A percentile compares a stretch with the other conserved stretches of the same genome.
Conservation (phyloP, 2,113 vertebrate species). For the Mus spicilegus region DNA sequence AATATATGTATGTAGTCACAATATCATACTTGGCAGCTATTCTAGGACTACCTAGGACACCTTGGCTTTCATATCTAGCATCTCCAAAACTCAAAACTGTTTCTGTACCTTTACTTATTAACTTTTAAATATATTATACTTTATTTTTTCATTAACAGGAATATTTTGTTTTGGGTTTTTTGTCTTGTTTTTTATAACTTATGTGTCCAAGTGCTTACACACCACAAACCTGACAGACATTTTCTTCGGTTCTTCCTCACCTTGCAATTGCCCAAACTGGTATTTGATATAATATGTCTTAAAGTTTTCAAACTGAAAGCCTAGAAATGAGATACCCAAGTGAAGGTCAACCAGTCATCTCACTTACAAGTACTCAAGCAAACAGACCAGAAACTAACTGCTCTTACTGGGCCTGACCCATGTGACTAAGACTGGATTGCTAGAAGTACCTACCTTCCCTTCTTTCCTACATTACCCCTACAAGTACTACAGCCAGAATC, state of each 20-base stretch:
- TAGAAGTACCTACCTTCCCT: background rate
- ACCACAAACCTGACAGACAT: slow-evolving; percentile 78
- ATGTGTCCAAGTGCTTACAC: slow-evolving; percentile 75
- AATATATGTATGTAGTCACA: slow-evolving; percentile 63
- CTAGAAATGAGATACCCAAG: background rate
- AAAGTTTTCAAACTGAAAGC: slow-evolving; percentile 29
- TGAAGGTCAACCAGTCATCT: background rate
- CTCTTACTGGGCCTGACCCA: background rate
- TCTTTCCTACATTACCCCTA: slow-evolving; percentile 18
- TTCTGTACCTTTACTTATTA: slow-evolving; percentile 76
- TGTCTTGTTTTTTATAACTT: slow-evolving; percentile 69
- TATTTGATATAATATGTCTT: background rate
- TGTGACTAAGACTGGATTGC: background rate
- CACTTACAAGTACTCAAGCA: background rate
- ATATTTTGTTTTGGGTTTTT: background rate
- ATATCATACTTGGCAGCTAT: slow-evolving; percentile 72
- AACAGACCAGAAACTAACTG: background rate
- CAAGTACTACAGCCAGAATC: slow-evolving; percentile 58
- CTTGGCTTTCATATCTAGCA: slow-evolving; percentile 83
- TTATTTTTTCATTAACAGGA: slow-evolving; percentile 70
- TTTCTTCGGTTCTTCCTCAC: slow-evolving; percentile 78
- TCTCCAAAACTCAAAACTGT: slow-evolving; percentile 83
- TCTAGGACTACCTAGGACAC: slow-evolving; percentile 74
- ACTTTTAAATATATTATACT: slow-evolving; percentile 82
- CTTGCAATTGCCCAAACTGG: slow-evolving; percentile 81